Percentiles rank a stretch among this genome's conserved stretches.
Evolutionary conservation across 2,113 vertebrate species (phyloP).

Genomic region (Aepyceros melampus): DNA sequence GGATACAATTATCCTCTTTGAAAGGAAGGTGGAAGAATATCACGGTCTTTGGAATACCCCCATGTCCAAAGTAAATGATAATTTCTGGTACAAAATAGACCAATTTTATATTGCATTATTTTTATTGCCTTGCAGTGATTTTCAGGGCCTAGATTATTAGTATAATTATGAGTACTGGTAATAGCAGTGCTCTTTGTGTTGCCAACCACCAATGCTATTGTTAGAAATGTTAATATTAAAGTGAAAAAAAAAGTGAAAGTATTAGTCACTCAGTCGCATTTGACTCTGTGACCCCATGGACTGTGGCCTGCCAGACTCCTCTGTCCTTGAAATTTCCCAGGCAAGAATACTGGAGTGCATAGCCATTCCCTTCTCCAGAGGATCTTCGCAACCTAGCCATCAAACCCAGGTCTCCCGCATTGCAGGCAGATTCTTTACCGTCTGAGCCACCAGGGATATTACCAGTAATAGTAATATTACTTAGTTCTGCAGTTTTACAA

Average conservation of each 20-base stretch:
- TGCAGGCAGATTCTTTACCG: neutral
- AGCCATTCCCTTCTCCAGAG: neutral
- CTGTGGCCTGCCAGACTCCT: neutral
- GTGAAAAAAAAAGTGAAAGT: neutral
- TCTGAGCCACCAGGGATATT: neutral
- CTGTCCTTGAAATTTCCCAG: neutral
- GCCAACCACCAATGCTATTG: neutral
- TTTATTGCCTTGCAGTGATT: neutral
- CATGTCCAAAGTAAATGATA: neutral
- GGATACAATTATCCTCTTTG: constrained; percentile 28
- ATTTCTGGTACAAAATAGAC: constrained; percentile 8
- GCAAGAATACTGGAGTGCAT: neutral
- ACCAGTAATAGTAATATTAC: neutral
- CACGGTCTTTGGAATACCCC: neutral
- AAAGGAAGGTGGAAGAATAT: neutral
- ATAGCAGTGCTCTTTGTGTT: neutral
- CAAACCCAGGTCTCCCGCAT: neutral
- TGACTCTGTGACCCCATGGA: neutral
- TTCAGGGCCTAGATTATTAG: neutral
- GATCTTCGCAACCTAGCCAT: neutral
- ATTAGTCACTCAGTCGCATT: neutral
- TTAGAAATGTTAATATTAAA: neutral
- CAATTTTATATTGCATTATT: neutral
- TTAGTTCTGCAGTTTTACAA: neutral
- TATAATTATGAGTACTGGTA: neutral